Evolutionary conservation across 2,113 vertebrate species (phyloP).

Genomic region (Hippotragus niger): DNA sequence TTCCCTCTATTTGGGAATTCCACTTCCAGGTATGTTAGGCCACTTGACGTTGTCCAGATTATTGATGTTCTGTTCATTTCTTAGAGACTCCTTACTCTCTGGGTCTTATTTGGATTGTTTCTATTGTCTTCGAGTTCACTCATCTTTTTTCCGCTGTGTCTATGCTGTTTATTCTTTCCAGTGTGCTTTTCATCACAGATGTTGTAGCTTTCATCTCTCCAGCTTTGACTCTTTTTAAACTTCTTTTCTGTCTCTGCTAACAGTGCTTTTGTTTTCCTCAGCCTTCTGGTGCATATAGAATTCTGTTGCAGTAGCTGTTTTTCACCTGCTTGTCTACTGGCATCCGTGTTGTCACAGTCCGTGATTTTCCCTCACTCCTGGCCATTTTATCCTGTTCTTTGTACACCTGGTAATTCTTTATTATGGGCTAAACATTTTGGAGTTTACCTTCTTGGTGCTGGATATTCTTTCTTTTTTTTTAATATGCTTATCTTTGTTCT

Average conservation of each 20-base stretch:
- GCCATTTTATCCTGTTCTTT: neutral
- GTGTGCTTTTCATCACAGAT: neutral
- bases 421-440: neutral
- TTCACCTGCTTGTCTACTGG: neutral
- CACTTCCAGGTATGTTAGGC: neutral
- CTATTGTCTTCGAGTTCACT: neutral
- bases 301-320: neutral
- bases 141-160: neutral
- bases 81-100: neutral
- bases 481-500: neutral
- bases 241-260: neutral
- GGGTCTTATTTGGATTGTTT: neutral
- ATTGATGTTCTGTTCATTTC: neutral
- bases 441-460: neutral
- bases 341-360: too few relatives aligned
- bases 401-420: neutral
- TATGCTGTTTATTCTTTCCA: neutral
- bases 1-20: neutral
- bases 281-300: neutral
- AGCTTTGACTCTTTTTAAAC: neutral
- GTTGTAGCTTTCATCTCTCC: neutral
- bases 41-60: neutral
- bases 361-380: neutral
- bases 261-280: neutral
- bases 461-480: neutral